Base-by-base conservation (phyloP, 2,113 vertebrate species). In the Tor tambroides region DNA sequence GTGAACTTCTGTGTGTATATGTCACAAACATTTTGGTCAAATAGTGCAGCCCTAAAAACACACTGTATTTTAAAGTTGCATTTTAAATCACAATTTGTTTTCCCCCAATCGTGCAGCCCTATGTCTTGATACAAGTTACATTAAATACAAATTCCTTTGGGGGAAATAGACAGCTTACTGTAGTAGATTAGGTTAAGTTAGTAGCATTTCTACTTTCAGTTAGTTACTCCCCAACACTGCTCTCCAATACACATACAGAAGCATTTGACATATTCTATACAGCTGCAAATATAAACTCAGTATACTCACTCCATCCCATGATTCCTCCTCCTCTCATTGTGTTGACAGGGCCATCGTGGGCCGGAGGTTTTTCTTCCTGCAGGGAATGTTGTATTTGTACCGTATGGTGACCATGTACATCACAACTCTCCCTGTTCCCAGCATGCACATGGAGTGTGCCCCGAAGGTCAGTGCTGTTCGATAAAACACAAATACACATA, bases 361-460 rank as follows among this genome's bases (percentile, higher is more conserved):
- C 93, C 95, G 96, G 89, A 95, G 96, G 88, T 97, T 96, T 93
- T 96, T 97, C 94, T 97, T 96, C 94, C 94, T 97, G 89, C 95
- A 97, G 91, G 96, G 96, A 91, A 96, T 96, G 56, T 94, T 97
- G 85, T 97, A 97, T 93, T 93, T 97, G 90, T 97, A 97, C 88
- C 95, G 96, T 79, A 97, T 96, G 91, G 93, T 97, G 91, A 97
- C 96, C 69, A 97, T 97, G 96, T 97, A 97, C 85, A 94, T 97
- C 91, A 97, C 96, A 72, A 96, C 96, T 65, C 96, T 97, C 82
- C 96, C 96, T 83, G 96, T 96, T 88, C 96, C 96, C 59, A 95
- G 96, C 91, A 96, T 95, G 94, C 96, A 97, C 95, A 96, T 97
- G 95, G 96, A 95, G 91, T 97, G 96, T 88, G 96, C 96, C 93